Percentiles rank a stretch among this genome's conserved stretches.
Evolutionary conservation across 2,888 invertebrate species (phyloP).

Genomic region (Agrotis segetum): DNA sequence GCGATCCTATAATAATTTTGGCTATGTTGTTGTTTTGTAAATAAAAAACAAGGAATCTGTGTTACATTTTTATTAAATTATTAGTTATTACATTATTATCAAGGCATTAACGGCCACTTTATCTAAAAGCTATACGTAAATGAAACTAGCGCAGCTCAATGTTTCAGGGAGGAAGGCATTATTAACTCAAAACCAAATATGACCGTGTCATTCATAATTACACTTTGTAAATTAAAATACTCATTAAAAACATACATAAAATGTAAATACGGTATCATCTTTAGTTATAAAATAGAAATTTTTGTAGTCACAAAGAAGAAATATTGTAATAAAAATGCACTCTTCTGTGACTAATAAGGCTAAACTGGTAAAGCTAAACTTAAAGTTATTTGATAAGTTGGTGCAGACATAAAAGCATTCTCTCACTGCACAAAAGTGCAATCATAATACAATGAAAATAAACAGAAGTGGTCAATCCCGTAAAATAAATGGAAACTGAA

Average conservation of each 20-base stretch:
- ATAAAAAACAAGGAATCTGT: conserved; percentile 40
- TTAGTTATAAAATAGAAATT: conserved; percentile 21
- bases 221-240: conserved; percentile 58
- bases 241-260: conserved; percentile 42
- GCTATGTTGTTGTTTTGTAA: not conserved
- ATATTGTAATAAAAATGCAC: conserved; percentile 42
- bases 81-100: conserved; percentile 82
- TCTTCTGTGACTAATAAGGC: conserved; percentile 50
- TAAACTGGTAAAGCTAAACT: conserved; percentile 63
- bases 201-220: conserved; percentile 46
- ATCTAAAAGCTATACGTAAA: conserved; percentile 80
- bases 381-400: conserved; percentile 61
- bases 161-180: conserved; percentile 72
- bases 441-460: conserved; percentile 49
- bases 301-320: conserved; percentile 40
- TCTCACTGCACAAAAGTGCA: conserved; percentile 45
- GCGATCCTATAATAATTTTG: too few species aligned
- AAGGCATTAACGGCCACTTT: conserved; percentile 79
- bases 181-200: conserved; percentile 50
- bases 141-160: conserved; percentile 73
- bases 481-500: conserved; percentile 10
- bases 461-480: conserved; percentile 53
- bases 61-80: conserved; percentile 76
- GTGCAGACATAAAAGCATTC: conserved; percentile 54
- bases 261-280: conserved; percentile 19